These are phyloP conservation scores for Icerya purchasi DNA, from an alignment of 2,888 invertebrate species.

Conservation along the genomic window DNA sequence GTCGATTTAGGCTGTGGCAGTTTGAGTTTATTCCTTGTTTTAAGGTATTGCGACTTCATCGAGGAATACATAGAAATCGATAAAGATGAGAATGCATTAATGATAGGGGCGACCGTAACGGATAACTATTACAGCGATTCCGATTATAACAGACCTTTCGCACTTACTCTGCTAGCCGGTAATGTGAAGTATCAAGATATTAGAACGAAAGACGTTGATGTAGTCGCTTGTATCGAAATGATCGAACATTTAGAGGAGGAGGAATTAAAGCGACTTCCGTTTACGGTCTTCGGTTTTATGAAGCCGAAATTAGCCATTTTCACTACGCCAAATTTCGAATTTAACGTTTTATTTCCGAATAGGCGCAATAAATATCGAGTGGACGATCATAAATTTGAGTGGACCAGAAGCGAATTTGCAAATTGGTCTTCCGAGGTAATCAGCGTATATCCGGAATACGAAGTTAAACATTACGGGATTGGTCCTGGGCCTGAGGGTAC, in stretches of 20 bases:
- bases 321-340: conserved; percentile 82
- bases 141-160: not conserved
- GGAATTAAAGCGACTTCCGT: conserved; percentile 45
- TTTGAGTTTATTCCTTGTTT: not conserved
- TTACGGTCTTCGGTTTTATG: conserved; percentile 59
- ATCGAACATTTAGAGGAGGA: conserved; percentile 72
- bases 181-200: conserved; percentile 51
- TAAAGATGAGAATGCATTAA: not conserved
- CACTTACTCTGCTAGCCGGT: conserved; percentile 27
- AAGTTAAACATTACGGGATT: conserved; percentile 48
- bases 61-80: not conserved
- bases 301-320: conserved; percentile 57
- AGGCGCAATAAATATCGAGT: conserved; percentile 46
- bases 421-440: conserved; percentile 56
- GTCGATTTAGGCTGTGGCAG: not conserved
- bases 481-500: conserved; percentile 47
- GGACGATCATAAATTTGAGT: conserved; percentile 84
- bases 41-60: not conserved
- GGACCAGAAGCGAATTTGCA: conserved; percentile 64
- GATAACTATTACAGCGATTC: too few relatives aligned
- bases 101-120: not conserved
- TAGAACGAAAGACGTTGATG: conserved; percentile 45
- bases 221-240: conserved; percentile 63
- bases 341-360: conserved; percentile 51
- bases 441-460: conserved; percentile 46